Evolutionary conservation across 2,113 vertebrate genomes (phyloP), one percentile per base, ranked within the genome.

Genomic region (Petrocephalus microphthalmus): DNA sequence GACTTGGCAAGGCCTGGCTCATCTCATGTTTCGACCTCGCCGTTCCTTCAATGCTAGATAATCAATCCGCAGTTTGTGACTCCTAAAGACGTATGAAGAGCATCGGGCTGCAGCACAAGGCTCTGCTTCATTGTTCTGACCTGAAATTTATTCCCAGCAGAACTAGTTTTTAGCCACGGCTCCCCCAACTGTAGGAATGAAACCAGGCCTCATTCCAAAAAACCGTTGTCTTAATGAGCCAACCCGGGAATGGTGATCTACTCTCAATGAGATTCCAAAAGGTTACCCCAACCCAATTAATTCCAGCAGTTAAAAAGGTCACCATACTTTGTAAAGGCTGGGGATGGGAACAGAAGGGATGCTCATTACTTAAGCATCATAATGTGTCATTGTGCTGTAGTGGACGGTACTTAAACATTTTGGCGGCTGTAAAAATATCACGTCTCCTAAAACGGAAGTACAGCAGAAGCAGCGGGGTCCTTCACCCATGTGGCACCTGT

Each of bases 291-390:
- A 90, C 91, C 93, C 94, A 95, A 96, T 96, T 96, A 95, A 95
- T 94, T 94, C 91, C 88, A 90, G 91, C 93, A 88, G 94, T 95
- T 96, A 95, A 93, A 96, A 96, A 96, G 94, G 95, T 95, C 95
- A 95, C 84, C 84, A 91, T 93, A 91, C 91, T 86, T 88, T 93
- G 93, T 91, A 93, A 93, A 93, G 92, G 91, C 92, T 92, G 87
- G 92, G 93, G 94, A 42, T 42, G 93, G 89, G 93, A 91, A 83
- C 89, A 89, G 89, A 90, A 91, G 88, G 87, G 90, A 91, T 90
- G 90, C 93, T 94, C 92, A 94, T 95, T 95, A 94, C 92, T 92
- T 92, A 94, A 92, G 90, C 93, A 91, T 92, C 90, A 94, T 95
- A 90, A 92, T 90, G 89, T 92, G 93, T 93, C 92, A 94, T 94